A percentile compares a stretch with the other conserved stretches of the same genome.
phyloP scores from a whole-genome alignment of 2,888 invertebrate genomes.

The Syrista parreyssii region DNA sequence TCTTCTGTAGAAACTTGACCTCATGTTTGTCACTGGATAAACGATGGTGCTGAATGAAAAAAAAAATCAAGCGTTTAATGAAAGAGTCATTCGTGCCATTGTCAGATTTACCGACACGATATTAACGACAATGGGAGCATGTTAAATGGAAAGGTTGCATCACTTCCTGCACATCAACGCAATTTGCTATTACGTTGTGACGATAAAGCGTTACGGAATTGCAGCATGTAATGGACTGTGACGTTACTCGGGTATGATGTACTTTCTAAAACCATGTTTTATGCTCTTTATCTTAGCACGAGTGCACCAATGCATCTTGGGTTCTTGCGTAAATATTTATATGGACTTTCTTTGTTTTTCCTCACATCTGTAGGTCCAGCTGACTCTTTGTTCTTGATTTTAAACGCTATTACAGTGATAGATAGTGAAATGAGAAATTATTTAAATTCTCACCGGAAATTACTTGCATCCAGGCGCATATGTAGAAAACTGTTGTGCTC shows the following conservation, averaged over 20 bases:
- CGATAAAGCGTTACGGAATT: constrained; percentile 37
- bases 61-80: neutral
- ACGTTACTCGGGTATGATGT: constrained; percentile 20
- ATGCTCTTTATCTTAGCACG: neutral
- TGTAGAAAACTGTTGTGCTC: constrained; percentile 90
- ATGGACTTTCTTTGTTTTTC: neutral
- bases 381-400: neutral
- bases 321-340: neutral
- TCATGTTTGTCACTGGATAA: neutral
- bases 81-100: neutral
- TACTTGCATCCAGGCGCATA: constrained; percentile 96
- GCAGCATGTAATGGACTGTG: constrained; percentile 29
- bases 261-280: constrained; percentile 32
- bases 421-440: constrained; percentile 16
- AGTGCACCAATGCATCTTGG: neutral
- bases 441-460: constrained; percentile 83
- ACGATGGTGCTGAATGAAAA: neutral
- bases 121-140: constrained; percentile 6
- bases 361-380: neutral
- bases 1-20: neutral
- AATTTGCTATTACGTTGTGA: constrained; percentile 41
- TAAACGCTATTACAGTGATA: neutral
- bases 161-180: constrained; percentile 30
- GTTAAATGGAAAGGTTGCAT: constrained; percentile 36
- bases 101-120: neutral